Base-by-base conservation (phyloP, 2,888 invertebrate genomes). In the Anoplius nigerrimus region DNA sequence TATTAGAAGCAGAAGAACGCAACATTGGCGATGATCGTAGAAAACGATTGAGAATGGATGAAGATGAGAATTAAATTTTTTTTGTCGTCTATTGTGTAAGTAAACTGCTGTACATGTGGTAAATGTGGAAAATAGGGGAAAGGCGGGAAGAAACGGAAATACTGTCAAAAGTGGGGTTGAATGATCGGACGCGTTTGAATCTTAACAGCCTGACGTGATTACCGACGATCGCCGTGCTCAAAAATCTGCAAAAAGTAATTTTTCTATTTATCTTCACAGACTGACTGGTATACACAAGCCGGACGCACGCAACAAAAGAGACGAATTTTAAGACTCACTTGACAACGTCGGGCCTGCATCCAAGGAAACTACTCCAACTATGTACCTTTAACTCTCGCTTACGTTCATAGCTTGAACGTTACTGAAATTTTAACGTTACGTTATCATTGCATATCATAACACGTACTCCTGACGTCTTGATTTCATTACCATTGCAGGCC, bases 1-100 rank as follows among this genome's bases (percentile, higher is more conserved):
- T 98, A 4, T 90, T 97, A 89, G 94, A 95, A 87, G 97, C 98
- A 0, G 97, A 97, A 82, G 95, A 95, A 77, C 92, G 89, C n/a
- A 88, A 87, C 60, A 82, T 85, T 2, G 85, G 86, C 20, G 87
- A 88, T 13, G 89, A 88, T 73, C 84, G 88, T 55, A 85, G 89
- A 75, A 89, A 89, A 78, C 85, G 89, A 71, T 70, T 89, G 66
- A 81, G 86, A 79, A 85, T 87, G 84, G 89, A 88, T 55, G 88
- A 88, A 69, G 88, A 88, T 53, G 88, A 87, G 67, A 81, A 88
- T 77, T 88, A 84, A 86, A 75, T 69, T 69, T 62, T 61, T 76
- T 74, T 69, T 76, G 6, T 34, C 34, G 76, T 79, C 81, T 81
- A 80, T 79, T 79, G 82, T 85, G 87, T 87, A 87, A 87, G 87